Evolutionary conservation across 2,797 vertebrate species (phyloP), one percentile per base, ranked within the genome.

Genomic region (Pithecia hirsuta): DNA sequence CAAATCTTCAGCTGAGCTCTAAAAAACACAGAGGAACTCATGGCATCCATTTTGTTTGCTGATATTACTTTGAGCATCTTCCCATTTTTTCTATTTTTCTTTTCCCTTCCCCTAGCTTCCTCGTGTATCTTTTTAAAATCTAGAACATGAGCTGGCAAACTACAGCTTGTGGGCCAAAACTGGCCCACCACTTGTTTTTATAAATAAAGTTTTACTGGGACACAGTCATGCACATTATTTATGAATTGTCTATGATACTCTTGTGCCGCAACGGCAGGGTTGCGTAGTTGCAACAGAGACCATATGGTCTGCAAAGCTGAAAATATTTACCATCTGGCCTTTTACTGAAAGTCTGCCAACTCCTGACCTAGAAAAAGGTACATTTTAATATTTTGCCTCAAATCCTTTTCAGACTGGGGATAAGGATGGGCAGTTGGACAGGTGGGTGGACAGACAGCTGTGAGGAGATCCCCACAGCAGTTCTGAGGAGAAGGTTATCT

Each of bases 161-260:
- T 39, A n/a, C 4, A 24, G 19, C 41, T 30, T 44, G 10, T 46
- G 44, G 22, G 15, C 41, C 72, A 36, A 84, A 72, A 72, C 4
- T 28, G 48, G 59, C 57, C 57, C 4, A 36, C 41, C 48, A 52
- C 0, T 22, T 44, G 7, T 44, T 44, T 28, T 85, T 52, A 44
- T 46, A 76, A 89, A 57, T 87, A 55, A 74, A n/a, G 44, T 20
- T 79, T 83, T 41, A 55, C 0, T 15, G 52, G n/a, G 44, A 39
- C 33, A 19, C 17, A 48, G 24, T 33, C 44, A 26, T 11, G 10
- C 10, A 19, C 13, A 3, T 19, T 78, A 24, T 24, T 91, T 48
- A 59, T 7, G 2, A 22, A n/a, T 26, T 13, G 3, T 36, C 11
- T 8, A 9, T 0, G 1, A 19, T 10, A 30, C 2, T 28, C 59